A percentile compares a stretch with the other conserved stretches of the same genome.
Evolutionary conservation across 2,797 vertebrate genomes (phyloP).

Genomic region (Acrossocheilus fasciatus): DNA sequence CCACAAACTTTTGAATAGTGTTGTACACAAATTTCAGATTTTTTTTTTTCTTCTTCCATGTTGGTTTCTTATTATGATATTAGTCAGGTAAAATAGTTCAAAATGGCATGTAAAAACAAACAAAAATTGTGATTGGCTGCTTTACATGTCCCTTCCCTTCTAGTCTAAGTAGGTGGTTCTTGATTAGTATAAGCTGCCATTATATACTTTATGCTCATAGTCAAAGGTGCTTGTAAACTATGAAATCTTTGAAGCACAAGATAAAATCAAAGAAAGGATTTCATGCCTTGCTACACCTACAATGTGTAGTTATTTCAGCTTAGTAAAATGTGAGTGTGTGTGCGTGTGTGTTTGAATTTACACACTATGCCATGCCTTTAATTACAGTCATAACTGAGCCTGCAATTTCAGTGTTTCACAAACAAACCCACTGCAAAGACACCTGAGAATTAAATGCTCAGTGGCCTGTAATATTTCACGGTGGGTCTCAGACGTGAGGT

Average conservation of each 20-base stretch:
- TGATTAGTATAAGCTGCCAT: neutral
- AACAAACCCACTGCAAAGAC: neutral
- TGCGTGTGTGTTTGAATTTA: neutral
- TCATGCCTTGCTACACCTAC: neutral
- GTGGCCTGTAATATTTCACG: neutral
- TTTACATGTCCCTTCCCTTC: neutral
- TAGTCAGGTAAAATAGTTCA: neutral
- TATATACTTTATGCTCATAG: neutral
- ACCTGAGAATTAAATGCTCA: neutral
- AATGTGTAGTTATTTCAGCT: neutral
- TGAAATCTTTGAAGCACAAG: neutral
- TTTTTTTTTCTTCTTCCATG: neutral
- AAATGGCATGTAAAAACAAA: neutral
- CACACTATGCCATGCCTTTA: neutral
- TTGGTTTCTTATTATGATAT: neutral
- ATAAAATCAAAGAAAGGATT: neutral
- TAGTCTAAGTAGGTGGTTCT: neutral
- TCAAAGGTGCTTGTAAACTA: slow-evolving; percentile 1
- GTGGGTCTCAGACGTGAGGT: neutral
- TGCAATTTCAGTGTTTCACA: neutral
- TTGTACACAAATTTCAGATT: neutral
- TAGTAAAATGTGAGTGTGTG: neutral
- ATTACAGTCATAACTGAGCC: neutral
- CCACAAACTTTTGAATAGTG: neutral
- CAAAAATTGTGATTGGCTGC: neutral